Evolutionary conservation across 2,888 invertebrate species (phyloP), one percentile per base, ranked within the genome.

Genomic region (Geotrupes spiniger): DNA sequence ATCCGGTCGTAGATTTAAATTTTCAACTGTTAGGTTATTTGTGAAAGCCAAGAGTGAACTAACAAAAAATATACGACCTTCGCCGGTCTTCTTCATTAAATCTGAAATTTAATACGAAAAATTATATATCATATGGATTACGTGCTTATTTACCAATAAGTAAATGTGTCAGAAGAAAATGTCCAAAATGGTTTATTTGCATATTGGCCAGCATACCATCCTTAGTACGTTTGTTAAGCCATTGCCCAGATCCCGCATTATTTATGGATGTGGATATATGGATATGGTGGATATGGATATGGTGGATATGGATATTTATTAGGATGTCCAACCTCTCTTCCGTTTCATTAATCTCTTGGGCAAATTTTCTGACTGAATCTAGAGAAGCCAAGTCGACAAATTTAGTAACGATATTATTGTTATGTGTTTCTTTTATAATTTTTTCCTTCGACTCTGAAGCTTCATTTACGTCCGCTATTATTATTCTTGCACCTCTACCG

Each of bases 121-220:
- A 44, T 39, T 26, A 14, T 10, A 37, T 29, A 33, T 28, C 6
- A 4, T 3, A 6, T 4, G n/a, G 9, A 36, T 3, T 31, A 15
- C 9, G 11, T 31, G 14, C 52, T 27, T 41, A 48, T 54, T 72
- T 54, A 56, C 82, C 79, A 1, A 79, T 61, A 1, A 89, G 66
- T 0, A 88, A 74, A 47, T 83, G 72, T 0, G 87, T 87, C 41
- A 89, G 70, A 14, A 89, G 69, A 63, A 87, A 88, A 5, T 82
- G 84, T 4, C 85, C 86, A 60, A 84, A 81, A 62, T 87, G 80
- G 57, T 88, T 88, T 10, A 83, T 78, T 55, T 84, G 84, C 76
- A 85, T 79, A 37, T 78, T 78, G 10, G 75, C 64, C 16, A 84
- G 77, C 21, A 85, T 73, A 0, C 84, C 85, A 57, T 87, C 84